A percentile compares a stretch with the other conserved stretches of the same genome.
Conservation (phyloP, 2,797 vertebrate genomes). For the Paratrypauchen microcephalus region DNA sequence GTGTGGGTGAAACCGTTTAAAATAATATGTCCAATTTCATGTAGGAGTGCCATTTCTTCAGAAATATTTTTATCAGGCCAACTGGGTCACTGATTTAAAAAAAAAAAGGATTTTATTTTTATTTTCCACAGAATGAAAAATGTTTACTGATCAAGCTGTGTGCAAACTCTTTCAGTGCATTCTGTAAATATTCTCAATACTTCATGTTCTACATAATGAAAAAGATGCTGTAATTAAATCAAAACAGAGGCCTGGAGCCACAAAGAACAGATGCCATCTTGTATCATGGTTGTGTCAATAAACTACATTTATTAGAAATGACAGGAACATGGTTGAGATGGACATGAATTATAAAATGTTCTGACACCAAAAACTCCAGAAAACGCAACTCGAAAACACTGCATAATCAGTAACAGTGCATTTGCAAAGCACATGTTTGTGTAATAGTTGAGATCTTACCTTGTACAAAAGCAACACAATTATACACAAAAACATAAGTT, state of each 20-base stretch:
- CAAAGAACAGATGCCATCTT: constrained; percentile 30
- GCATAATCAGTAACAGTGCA: too few species aligned
- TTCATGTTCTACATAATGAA: constrained; percentile 4
- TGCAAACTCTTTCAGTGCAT: not conserved
- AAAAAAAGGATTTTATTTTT: not conserved
- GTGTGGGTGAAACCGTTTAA: constrained; percentile 30
- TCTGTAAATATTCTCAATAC: not conserved
- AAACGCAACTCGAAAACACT: not conserved
- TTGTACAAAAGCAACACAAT: too few species aligned
- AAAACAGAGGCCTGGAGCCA: constrained; percentile 13
- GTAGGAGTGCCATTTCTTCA: constrained; percentile 12
- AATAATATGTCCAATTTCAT: constrained; percentile 1
- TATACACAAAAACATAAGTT: too few species aligned
- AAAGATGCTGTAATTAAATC: constrained; percentile 6
- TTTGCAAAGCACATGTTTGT: too few species aligned
- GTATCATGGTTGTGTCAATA: constrained; percentile 12
- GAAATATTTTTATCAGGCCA: not conserved
- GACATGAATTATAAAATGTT: constrained; percentile 19
- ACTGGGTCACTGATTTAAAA: not conserved
- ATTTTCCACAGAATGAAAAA: not conserved
- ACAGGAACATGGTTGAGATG: constrained; percentile 50
- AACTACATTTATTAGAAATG: constrained; percentile 39
- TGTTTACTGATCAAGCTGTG: not conserved
- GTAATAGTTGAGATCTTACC: too few species aligned
- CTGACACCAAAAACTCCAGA: not conserved